Evolutionary conservation across 1,140 invertebrate genomes (phyloP).

Genomic region (Glossosoma conforme): DNA sequence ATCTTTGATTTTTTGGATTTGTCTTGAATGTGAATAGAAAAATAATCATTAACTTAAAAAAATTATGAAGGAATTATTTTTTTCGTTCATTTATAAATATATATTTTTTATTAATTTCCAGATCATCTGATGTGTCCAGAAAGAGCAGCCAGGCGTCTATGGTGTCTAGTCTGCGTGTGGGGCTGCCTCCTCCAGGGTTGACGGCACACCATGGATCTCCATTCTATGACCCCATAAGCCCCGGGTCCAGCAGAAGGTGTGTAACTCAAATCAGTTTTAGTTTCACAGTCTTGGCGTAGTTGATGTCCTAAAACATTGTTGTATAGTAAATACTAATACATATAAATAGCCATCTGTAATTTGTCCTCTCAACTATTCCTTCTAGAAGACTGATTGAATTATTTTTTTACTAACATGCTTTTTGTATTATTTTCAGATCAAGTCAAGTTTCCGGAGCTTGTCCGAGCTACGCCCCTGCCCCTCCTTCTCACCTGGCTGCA

Average conservation of each 20-base stretch:
- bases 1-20: conserved; percentile 8
- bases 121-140: conserved; percentile 52
- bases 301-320: background rate
- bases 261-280: background rate
- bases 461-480: conserved; percentile 45
- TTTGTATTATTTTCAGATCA: conserved; percentile 46
- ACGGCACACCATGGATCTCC: conserved; percentile 37
- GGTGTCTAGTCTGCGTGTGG: conserved; percentile 37
- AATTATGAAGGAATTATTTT: too few species aligned
- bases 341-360: too few species aligned
- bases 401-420: background rate
- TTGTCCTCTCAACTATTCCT: too few species aligned
- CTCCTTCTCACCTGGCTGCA: conserved; percentile 52
- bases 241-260: conserved; percentile 70
- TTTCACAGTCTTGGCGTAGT: too few species aligned
- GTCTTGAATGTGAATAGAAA: background rate
- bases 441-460: conserved; percentile 58
- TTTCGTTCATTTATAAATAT: conserved; percentile 42
- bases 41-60: too few species aligned
- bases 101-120: too few species aligned
- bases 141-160: conserved; percentile 79
- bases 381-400: too few species aligned
- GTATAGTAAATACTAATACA: background rate
- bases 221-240: conserved; percentile 86
- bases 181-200: conserved; percentile 35